Percentiles rank a stretch among this genome's conserved stretches.
These are phyloP conservation scores for Myiozetetes cayanensis DNA, from an alignment of 2,113 vertebrate genomes.

Conservation along the genomic window DNA sequence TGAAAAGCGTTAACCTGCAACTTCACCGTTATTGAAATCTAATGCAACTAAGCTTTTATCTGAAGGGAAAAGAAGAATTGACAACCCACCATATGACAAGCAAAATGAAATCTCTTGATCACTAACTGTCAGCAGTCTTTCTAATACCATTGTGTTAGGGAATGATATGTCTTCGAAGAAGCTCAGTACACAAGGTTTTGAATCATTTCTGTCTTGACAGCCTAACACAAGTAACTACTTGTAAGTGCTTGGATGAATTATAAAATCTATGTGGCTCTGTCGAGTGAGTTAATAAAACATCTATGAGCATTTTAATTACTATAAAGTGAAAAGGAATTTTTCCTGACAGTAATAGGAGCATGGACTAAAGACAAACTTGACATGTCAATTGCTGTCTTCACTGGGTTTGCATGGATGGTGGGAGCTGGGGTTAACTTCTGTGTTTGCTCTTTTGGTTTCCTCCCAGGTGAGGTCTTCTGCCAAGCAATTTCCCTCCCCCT, in stretches of 20 bases:
- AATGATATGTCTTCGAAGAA: slow-evolving; percentile 65
- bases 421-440: not conserved
- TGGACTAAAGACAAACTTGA: not conserved
- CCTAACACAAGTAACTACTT: slow-evolving; percentile 59
- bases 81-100: slow-evolving; percentile 68
- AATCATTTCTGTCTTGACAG: slow-evolving; percentile 64
- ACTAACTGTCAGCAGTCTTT: slow-evolving; percentile 65
- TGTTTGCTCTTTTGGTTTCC: not conserved
- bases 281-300: slow-evolving; percentile 52
- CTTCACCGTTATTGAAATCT: slow-evolving; percentile 65
- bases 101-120: slow-evolving; percentile 70
- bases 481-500: not conserved
- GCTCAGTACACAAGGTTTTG: slow-evolving; percentile 54
- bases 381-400: not conserved
- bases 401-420: not conserved
- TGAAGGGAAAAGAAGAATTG: slow-evolving; percentile 60
- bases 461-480: not conserved
- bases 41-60: slow-evolving; percentile 65
- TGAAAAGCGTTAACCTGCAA: slow-evolving; percentile 57
- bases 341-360: not conserved
- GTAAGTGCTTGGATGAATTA: slow-evolving; percentile 58
- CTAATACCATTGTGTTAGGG: slow-evolving; percentile 64
- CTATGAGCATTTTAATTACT: slow-evolving; percentile 51
- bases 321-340: not conserved
- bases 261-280: slow-evolving; percentile 40